Conservation (phyloP, 2,888 invertebrate genomes). For the Tethea ocularis region DNA sequence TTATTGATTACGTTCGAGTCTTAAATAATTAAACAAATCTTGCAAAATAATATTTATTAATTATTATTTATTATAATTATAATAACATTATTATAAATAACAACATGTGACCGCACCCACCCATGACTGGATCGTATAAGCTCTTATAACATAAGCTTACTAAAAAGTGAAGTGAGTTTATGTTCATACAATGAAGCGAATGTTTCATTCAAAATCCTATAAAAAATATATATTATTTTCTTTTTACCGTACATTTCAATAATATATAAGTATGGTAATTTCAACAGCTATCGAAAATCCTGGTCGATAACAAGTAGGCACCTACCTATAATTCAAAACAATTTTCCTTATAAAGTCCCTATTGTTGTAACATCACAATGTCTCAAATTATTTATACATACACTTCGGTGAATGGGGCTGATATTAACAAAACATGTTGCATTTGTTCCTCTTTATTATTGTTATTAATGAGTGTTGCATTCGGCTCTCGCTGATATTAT, state of each 20-base stretch:
- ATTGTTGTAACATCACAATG: neutral
- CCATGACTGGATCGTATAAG: neutral
- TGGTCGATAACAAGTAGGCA: neutral
- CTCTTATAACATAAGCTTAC: too few relatives aligned
- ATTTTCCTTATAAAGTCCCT: neutral
- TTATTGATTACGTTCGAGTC: neutral
- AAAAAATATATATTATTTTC: too few relatives aligned
- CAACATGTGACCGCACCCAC: neutral
- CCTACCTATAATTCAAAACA: neutral
- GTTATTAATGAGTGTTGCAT: neutral
- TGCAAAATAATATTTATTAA: neutral
- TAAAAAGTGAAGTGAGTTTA: too few relatives aligned
- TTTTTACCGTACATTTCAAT: too few relatives aligned
- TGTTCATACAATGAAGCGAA: too few relatives aligned
- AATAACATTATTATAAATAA: neutral
- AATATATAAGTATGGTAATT: neutral
- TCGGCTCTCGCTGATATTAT: neutral
- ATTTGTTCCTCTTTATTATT: neutral
- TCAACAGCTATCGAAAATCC: neutral
- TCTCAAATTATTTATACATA: neutral
- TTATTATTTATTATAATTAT: neutral
- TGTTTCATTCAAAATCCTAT: too few relatives aligned
- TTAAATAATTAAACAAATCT: constrained; percentile 8
- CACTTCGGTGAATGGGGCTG: neutral
- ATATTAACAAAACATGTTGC: neutral